Base-by-base conservation (phyloP, 2,113 vertebrate genomes). In the Irena cyanogastra region DNA sequence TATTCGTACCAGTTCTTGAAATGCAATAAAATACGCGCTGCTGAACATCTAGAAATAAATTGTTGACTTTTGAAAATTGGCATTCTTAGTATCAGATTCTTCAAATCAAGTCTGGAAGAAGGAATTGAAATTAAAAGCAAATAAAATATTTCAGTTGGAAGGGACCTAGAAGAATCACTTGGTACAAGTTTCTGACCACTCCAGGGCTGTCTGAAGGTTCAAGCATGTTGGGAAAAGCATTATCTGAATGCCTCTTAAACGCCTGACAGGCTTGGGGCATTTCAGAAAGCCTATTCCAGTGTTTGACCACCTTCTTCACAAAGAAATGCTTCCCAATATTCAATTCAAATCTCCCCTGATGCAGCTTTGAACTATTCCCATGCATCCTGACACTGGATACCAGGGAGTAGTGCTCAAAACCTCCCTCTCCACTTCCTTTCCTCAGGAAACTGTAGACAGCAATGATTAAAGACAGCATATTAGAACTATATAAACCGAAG, bases 351-450 rank as follows among this genome's bases (percentile, higher is more conserved):
- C 6, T 71, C 1, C 8, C 7, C 5, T 33, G 8, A 6, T 0
- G 2, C 26, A 50, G 28, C 26, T 91, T 68, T 77, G 28, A 77
- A n/a, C 7, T 2, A 37, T n/a, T 45, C 33, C 11, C 33, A 69
- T 1, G 0, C 3, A 3, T 31, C 26, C 47, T 54, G 3, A 4
- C 35, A 54, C 8, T 16, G 31, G n/a, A 53, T n/a, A 42, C 7
- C 10, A 23, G 2, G 6, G 18, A 42, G 16, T 74, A 85, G 30
- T 53, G 31, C 5, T 66, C 52, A 71, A 18, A 23, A 75, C 6
- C 19, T 63, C 28, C 13, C 26, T 45, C 31, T 71, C 21, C 31
- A 22, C 7, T 24, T 82, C 30, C 27, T 11, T 24, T 47, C 10
- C 26, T 49, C 57, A 65, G 4, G 13, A 76, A 79, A 6, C 8